Conservation (phyloP, 2,113 vertebrate genomes). For the Lanius ludovicianus region DNA sequence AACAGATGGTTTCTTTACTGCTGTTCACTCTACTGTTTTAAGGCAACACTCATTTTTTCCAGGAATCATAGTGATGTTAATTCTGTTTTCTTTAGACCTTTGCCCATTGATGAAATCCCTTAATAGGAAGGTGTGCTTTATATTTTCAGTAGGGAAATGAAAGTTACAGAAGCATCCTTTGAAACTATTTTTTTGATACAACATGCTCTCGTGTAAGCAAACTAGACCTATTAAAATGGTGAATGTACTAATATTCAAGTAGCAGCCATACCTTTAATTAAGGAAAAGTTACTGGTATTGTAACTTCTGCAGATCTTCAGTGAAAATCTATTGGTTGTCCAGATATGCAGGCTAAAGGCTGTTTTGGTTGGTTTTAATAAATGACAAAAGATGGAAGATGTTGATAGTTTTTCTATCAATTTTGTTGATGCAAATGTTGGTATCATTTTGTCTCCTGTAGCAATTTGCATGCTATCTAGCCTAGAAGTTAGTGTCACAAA, state of each 20-base stretch:
- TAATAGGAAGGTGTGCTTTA: not conserved
- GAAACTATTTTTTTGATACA: not conserved
- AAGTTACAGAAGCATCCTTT: not conserved
- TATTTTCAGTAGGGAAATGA: not conserved
- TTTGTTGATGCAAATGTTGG: not conserved
- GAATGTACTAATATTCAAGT: not conserved
- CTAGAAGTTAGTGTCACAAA: not conserved
- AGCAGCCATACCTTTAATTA: not conserved
- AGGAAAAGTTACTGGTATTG: not conserved
- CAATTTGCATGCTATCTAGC: not conserved
- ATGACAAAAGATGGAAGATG: not conserved
- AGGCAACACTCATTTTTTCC: not conserved
- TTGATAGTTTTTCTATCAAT: not conserved
- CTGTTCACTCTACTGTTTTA: not conserved
- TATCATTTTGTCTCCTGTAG: not conserved
- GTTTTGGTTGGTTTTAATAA: not conserved
- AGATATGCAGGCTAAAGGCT: not conserved
- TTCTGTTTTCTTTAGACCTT: not conserved
- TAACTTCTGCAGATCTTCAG: not conserved
- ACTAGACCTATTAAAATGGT: not conserved
- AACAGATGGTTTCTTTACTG: not conserved
- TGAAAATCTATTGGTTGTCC: not conserved
- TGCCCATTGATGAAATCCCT: not conserved
- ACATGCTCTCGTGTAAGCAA: not conserved
- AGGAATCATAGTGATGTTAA: not conserved